These are phyloP conservation scores for Macquaria australasica DNA, from an alignment of 2,113 vertebrate genomes.

Conservation along the genomic window DNA sequence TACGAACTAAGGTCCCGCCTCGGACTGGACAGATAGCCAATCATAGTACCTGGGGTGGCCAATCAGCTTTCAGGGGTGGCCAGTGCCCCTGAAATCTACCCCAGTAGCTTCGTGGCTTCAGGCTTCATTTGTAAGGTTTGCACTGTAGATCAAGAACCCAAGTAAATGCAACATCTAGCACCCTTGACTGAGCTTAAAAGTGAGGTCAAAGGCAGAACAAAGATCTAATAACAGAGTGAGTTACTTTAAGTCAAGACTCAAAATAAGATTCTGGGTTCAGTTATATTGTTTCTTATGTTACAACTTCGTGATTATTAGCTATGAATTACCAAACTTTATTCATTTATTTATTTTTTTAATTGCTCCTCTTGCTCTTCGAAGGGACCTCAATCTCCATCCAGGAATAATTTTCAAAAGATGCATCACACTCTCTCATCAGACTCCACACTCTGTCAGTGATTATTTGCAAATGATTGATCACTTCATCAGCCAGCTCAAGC, in stretches of 20 bases:
- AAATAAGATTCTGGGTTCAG: neutral
- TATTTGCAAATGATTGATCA: neutral
- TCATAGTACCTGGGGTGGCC: too few relatives aligned
- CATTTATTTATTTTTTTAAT: neutral
- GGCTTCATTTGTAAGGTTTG: neutral
- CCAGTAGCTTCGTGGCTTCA: neutral
- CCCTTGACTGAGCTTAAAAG: neutral
- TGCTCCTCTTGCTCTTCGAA: neutral
- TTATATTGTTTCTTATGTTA: neutral
- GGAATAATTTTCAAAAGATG: neutral
- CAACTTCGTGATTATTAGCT: neutral
- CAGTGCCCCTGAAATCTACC: too few relatives aligned
- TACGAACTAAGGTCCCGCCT: too few relatives aligned
- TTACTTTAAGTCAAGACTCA: neutral
- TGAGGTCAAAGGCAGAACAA: neutral
- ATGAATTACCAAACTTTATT: neutral
- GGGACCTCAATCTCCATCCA: neutral
- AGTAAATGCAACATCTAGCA: neutral
- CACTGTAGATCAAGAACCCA: neutral
- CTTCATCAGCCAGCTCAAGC: neutral
- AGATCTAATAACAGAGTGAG: neutral
- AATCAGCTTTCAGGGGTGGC: too few relatives aligned
- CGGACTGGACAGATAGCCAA: too few relatives aligned
- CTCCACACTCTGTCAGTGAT: neutral
- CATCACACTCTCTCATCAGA: too few relatives aligned